phyloP scores from a whole-genome alignment of 2,888 invertebrate genomes.

The Dione vanillae region DNA sequence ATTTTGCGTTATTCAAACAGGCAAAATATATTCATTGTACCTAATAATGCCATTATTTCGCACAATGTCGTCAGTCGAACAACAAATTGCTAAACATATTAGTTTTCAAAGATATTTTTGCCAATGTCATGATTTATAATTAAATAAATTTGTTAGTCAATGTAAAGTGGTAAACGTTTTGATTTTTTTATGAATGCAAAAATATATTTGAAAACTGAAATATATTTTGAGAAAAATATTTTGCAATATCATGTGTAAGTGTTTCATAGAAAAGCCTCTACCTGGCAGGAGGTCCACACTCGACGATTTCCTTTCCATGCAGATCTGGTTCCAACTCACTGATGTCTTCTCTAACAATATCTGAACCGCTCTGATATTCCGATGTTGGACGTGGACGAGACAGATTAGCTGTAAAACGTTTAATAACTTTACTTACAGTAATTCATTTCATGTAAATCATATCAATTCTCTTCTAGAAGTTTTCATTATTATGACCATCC shows the following conservation, averaged over 20 bases:
- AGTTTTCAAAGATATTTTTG: conserved; percentile 14
- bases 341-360: conserved; percentile 84
- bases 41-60: neutral
- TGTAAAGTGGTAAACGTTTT: too few relatives aligned
- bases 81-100: neutral
- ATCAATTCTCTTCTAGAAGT: too few relatives aligned
- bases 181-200: too few relatives aligned
- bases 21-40: conserved; percentile 23
- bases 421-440: neutral
- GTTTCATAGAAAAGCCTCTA: conserved; percentile 59
- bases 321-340: conserved; percentile 83
- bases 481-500: too few relatives aligned
- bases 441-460: neutral
- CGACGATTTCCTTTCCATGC: conserved; percentile 65
- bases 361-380: conserved; percentile 79
- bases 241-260: neutral
- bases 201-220: conserved; percentile 9
- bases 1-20: neutral
- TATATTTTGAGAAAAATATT: neutral
- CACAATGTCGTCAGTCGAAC: neutral
- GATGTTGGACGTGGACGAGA: conserved; percentile 75
- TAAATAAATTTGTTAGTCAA: too few relatives aligned
- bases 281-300: conserved; percentile 88
- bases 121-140: neutral
- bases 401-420: conserved; percentile 65